These are phyloP conservation scores for Syritta pipiens DNA, from an alignment of 2,888 invertebrate genomes.

Conservation along the genomic window DNA sequence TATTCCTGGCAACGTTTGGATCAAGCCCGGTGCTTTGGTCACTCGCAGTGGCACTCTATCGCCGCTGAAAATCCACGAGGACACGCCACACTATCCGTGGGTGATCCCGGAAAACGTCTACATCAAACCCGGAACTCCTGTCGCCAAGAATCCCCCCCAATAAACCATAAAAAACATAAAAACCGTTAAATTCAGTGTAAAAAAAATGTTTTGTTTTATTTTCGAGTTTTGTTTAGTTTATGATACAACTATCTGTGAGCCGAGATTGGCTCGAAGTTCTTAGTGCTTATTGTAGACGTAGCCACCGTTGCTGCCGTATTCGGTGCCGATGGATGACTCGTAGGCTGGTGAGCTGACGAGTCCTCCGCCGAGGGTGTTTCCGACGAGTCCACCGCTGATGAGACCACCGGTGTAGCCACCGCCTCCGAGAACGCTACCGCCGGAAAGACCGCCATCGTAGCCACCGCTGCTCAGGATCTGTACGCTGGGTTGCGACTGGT, in stretches of 20 bases:
- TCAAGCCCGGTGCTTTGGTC: constrained; percentile 49
- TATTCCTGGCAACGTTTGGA: constrained; percentile 39
- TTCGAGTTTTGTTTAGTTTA: constrained; percentile 30
- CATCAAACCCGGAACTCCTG: constrained; percentile 74
- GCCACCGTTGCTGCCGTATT: constrained; percentile 77
- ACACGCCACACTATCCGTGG: constrained; percentile 24
- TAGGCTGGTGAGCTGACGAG: constrained; percentile 26
- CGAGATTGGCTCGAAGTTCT: constrained; percentile 27
- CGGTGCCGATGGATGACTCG: constrained; percentile 72
- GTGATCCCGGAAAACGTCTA: constrained; percentile 73
- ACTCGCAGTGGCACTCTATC: constrained; percentile 2
- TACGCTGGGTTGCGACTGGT: not conserved
- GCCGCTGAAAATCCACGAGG: constrained; percentile 11
- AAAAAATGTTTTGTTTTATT: not conserved
- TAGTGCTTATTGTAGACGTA: constrained; percentile 76
- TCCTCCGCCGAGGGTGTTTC: no score
- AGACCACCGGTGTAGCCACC: constrained; percentile 2
- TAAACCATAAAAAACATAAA: not conserved
- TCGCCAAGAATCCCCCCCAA: constrained; percentile 63
- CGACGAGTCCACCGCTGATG: constrained; percentile 3
- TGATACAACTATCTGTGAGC: constrained; percentile 23
- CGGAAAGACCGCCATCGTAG: not conserved
- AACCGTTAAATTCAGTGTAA: no score
- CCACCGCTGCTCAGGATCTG: not conserved
- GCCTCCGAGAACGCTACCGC: not conserved